Percentiles rank a stretch among this genome's conserved stretches.
These are phyloP conservation scores for Hypanus sabinus DNA, from an alignment of 2,113 vertebrate genomes.

Conservation along the genomic window DNA sequence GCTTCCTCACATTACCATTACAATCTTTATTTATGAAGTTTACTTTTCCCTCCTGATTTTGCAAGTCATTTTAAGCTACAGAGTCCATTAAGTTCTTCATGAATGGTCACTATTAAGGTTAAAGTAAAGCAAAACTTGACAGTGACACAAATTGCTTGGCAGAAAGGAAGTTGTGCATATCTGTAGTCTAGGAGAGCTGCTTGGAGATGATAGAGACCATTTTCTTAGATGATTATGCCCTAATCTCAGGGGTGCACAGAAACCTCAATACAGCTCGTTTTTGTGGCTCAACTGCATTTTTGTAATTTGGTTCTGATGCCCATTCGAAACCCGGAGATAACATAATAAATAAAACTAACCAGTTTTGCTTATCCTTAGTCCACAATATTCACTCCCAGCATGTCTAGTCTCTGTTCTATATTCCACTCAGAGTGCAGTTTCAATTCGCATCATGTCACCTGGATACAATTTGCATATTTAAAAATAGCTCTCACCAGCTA, in stretches of 20 bases:
- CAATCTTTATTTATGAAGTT: constrained; percentile 1
- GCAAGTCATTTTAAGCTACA: not conserved
- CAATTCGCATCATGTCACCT: not conserved
- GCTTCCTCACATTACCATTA: not conserved
- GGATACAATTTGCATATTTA: not conserved
- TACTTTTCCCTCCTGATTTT: not conserved
- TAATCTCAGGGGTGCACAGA: not conserved
- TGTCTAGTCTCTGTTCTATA: not conserved
- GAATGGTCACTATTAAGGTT: not conserved
- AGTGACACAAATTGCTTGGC: not conserved
- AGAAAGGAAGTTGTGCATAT: not conserved
- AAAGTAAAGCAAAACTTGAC: not conserved
- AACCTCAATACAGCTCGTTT: not conserved
- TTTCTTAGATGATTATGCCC: not conserved
- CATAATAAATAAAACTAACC: not conserved
- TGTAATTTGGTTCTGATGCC: no score
- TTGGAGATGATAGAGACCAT: not conserved
- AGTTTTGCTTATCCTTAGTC: not conserved
- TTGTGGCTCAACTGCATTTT: no score
- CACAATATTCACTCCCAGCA: not conserved
- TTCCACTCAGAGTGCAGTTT: not conserved
- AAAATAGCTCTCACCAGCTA: not conserved
- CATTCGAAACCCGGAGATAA: not conserved
- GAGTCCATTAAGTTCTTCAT: not conserved
- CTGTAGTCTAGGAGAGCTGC: not conserved